These are phyloP conservation scores for Platerodrilus igneus DNA, from an alignment of 2,888 invertebrate genomes.

Conservation along the genomic window DNA sequence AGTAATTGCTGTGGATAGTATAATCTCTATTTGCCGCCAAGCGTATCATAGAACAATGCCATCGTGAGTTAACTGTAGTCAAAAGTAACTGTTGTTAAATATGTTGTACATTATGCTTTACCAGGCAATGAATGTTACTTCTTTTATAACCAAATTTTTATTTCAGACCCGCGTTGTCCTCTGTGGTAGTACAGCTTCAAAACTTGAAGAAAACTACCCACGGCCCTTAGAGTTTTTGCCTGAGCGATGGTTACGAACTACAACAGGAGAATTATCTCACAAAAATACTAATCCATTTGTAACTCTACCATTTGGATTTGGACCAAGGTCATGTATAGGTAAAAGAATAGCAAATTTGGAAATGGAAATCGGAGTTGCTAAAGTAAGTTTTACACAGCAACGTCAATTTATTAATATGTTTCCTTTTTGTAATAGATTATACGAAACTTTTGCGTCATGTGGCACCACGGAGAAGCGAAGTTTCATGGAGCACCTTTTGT, in stretches of 20 bases:
- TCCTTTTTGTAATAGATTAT: constrained; percentile 23
- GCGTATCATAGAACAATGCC: no score
- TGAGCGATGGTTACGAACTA: constrained; percentile 36
- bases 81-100: no score
- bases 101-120: no score
- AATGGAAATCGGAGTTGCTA: constrained; percentile 35
- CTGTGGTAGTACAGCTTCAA: no score
- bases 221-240: constrained; percentile 35
- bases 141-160: no score
- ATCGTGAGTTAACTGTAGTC: no score
- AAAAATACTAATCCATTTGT: constrained; percentile 53
- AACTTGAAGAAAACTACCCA: constrained; percentile 22
- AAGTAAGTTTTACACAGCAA: constrained; percentile 32
- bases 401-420: constrained; percentile 4
- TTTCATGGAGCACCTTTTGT: constrained; percentile 30
- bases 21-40: no score
- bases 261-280: constrained; percentile 27
- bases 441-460: constrained; percentile 34
- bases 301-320: constrained; percentile 64
- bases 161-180: no score
- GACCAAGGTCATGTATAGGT: constrained; percentile 65
- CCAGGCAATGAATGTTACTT: no score
- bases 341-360: constrained; percentile 66
- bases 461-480: constrained; percentile 36
- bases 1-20: no score